Percentiles rank a stretch among this genome's conserved stretches.
Evolutionary conservation across 2,888 invertebrate species (phyloP).

Genomic region (Archips xylosteana): DNA sequence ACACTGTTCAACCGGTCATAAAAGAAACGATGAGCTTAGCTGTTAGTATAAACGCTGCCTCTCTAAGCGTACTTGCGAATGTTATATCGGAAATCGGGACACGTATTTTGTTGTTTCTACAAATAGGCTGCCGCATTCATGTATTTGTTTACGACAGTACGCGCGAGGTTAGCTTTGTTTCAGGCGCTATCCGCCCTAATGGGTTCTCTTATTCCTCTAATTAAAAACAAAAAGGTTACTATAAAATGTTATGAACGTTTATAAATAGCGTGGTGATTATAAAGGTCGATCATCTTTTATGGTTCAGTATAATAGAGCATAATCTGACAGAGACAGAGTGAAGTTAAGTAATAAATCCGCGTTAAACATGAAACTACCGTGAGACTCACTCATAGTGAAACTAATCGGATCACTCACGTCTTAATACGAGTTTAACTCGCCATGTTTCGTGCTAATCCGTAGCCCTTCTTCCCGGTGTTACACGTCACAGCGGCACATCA

Average conservation of each 20-base stretch:
- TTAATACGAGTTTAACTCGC: too few species aligned
- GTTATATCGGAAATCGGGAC: constrained; percentile 27
- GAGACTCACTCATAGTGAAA: too few species aligned
- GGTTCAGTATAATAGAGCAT: not conserved
- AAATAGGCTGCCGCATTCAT: constrained; percentile 29
- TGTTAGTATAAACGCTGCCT: constrained; percentile 22
- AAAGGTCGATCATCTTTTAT: constrained; percentile 11
- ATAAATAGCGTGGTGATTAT: not conserved
- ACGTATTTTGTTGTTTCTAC: constrained; percentile 30
- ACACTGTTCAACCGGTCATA: constrained; percentile 24
- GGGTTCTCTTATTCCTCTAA: constrained; percentile 14
- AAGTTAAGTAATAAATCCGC: not conserved
- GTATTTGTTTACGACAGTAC: constrained; percentile 5
- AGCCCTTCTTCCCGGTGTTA: too few species aligned
- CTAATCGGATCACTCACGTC: too few species aligned
- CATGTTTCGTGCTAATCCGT: too few species aligned
- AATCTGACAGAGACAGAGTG: not conserved
- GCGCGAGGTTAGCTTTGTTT: constrained; percentile 18
- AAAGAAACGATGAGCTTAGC: constrained; percentile 27
- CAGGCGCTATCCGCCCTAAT: constrained; percentile 5
- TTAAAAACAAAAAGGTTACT: constrained; percentile 29
- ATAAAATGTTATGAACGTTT: constrained; percentile 13
- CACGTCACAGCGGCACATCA: too few species aligned
- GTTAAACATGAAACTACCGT: too few species aligned
- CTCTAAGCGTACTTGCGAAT: constrained; percentile 20